Conservation (phyloP, 1,140 invertebrate species). For the Aphidius ervi region DNA sequence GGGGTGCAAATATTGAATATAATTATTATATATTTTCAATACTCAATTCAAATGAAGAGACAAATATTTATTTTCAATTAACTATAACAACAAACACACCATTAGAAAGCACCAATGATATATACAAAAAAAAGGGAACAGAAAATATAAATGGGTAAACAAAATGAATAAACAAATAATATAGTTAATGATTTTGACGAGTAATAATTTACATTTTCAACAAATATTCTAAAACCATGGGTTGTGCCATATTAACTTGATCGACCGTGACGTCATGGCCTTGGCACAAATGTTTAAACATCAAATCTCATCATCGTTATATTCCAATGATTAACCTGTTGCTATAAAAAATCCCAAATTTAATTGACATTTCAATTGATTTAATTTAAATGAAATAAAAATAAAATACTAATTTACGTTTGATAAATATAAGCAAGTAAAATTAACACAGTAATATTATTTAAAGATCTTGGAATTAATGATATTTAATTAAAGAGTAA, state of each 20-base stretch:
- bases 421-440: no score
- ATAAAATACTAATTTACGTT: no score
- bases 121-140: slow-evolving; percentile 6
- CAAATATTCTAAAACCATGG: slow-evolving; percentile 34
- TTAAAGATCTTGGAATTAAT: no score
- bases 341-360: background rate
- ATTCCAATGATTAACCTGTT: slow-evolving; percentile 26
- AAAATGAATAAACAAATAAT: slow-evolving; percentile 22
- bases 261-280: slow-evolving; percentile 15
- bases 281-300: slow-evolving; percentile 10
- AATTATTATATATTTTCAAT: no score
- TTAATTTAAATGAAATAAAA: no score
- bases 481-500: no score
- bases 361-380: slow-evolving; percentile 5
- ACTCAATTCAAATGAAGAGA: slow-evolving; percentile 28
- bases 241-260: background rate
- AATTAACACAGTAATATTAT: no score
- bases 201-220: slow-evolving; percentile 47
- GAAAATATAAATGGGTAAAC: slow-evolving; percentile 13
- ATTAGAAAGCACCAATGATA: background rate
- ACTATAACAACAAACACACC: slow-evolving; percentile 21
- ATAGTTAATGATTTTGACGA: background rate
- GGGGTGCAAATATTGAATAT: no score
- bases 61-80: slow-evolving; percentile 39
- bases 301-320: slow-evolving; percentile 25